Evolutionary conservation across 2,113 vertebrate species (phyloP).

Genomic region (Glaucomys volans): DNA sequence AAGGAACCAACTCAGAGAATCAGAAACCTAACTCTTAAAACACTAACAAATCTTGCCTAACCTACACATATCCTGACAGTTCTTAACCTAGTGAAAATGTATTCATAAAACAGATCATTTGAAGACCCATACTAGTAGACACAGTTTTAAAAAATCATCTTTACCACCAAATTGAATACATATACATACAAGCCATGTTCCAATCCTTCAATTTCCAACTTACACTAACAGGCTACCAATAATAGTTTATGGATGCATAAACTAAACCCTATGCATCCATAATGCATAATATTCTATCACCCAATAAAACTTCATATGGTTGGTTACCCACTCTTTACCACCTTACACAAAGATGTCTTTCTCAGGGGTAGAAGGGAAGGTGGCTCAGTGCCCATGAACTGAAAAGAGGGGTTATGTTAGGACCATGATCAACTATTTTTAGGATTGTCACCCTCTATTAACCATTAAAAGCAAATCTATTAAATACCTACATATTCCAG

Average conservation of each 20-base stretch:
- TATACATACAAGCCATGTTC: neutral
- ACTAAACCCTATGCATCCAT: neutral
- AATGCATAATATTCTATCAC: neutral
- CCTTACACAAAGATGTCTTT: conserved; percentile 18
- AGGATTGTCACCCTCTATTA: conserved; percentile 25
- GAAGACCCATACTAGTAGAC: neutral
- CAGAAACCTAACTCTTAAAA: conserved; percentile 39
- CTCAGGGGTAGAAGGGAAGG: neutral
- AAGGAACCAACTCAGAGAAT: neutral
- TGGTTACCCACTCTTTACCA: neutral
- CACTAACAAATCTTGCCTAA: conserved; percentile 43
- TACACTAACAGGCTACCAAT: neutral
- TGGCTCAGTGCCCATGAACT: neutral
- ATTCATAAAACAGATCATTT: conserved; percentile 10
- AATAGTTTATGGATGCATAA: too few relatives aligned
- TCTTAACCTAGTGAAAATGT: conserved; percentile 18
- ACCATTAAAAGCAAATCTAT: conserved; percentile 55
- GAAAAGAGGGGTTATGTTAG: conserved; percentile 47
- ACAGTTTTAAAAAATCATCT: conserved; percentile 3
- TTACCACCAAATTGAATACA: neutral
- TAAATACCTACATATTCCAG: conserved; percentile 29
- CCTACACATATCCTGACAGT: neutral
- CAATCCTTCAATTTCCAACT: neutral
- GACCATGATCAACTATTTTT: conserved; percentile 22
- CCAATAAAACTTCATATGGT: neutral